These are phyloP conservation scores for Zosterops japonicus DNA, from an alignment of 2,113 vertebrate genomes.

Conservation along the genomic window DNA sequence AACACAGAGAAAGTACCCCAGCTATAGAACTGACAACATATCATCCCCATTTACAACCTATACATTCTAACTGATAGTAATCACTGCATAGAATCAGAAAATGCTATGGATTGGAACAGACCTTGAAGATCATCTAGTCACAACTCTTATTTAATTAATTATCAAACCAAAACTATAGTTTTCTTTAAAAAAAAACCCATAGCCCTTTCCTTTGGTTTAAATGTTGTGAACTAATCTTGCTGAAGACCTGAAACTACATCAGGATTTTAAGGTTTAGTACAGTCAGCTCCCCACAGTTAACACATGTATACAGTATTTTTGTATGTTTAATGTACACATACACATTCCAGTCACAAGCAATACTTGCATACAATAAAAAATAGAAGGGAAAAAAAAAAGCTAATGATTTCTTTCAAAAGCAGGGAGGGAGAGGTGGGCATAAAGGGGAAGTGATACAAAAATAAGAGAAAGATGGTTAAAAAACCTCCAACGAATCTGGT, in stretches of 20 bases:
- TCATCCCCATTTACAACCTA: neutral
- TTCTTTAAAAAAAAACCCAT: neutral
- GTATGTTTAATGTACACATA: fast-evolving
- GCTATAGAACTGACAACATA: neutral
- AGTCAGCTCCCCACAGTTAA: neutral
- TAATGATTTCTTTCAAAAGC: neutral
- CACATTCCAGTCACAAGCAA: neutral
- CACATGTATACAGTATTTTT: neutral
- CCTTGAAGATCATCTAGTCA: neutral
- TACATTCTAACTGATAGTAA: neutral
- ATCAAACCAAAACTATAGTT: neutral
- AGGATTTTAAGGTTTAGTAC: neutral
- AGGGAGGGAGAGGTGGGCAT: neutral
- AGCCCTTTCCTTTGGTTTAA: neutral
- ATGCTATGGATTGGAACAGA: neutral
- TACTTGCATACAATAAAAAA: neutral
- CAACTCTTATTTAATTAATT: neutral
- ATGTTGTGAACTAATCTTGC: neutral
- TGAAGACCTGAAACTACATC: neutral
- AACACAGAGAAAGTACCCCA: neutral
- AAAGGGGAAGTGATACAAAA: neutral
- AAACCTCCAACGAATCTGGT: neutral
- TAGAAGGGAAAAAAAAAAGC: no score
- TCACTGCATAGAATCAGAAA: neutral
- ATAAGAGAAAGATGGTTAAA: neutral